phyloP scores from a whole-genome alignment of 2,113 vertebrate genomes.

The Riparia riparia region DNA sequence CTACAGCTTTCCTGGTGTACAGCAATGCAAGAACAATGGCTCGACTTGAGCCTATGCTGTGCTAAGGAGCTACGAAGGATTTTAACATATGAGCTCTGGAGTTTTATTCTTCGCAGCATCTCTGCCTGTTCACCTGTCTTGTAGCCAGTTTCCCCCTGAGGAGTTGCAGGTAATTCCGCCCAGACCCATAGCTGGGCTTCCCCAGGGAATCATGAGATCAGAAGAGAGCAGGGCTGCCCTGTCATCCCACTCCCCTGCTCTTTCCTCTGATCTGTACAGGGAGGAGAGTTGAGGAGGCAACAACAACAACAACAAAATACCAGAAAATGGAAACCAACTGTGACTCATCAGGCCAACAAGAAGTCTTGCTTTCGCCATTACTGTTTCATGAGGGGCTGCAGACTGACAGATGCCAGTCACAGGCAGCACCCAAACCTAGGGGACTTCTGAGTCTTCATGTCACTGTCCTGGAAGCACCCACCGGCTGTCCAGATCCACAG shows the following conservation, averaged over 20 bases:
- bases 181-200: fast-evolving
- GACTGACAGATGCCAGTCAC: fast-evolving
- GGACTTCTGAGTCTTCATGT: not conserved
- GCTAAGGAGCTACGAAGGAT: not conserved
- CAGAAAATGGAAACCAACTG: not conserved
- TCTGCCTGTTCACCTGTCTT: not conserved
- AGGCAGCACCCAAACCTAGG: not conserved
- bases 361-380: not conserved
- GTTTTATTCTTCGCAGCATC: not conserved
- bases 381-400: not conserved
- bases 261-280: not conserved
- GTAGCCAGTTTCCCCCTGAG: not conserved
- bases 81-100: fast-evolving
- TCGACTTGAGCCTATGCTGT: fast-evolving
- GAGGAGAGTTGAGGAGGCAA: not conserved
- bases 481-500: fast-evolving
- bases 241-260: not conserved
- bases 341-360: not conserved
- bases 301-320: too few relatives aligned
- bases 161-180: not conserved
- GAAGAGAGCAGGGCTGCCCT: not conserved
- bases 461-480: not conserved
- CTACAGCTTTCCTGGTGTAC: fast-evolving
- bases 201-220: not conserved
- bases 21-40: not conserved